Conservation (phyloP, 2,113 vertebrate genomes). For the Seriola rivoliana region DNA sequence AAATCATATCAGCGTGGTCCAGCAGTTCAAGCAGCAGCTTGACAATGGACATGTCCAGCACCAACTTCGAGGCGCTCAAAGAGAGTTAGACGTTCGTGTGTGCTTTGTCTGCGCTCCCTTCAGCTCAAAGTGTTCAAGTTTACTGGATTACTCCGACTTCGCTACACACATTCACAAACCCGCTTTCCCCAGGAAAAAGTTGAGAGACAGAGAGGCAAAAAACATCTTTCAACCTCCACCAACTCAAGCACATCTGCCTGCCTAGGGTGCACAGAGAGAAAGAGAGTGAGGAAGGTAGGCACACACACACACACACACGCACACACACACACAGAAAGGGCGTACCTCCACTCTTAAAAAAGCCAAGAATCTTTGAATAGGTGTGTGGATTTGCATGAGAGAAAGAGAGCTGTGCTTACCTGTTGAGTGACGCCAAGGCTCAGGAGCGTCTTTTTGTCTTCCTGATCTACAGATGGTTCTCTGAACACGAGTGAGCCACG, state of each 20-base stretch:
- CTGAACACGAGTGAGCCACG: slow-evolving; percentile 71
- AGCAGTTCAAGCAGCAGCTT: slow-evolving; percentile 20
- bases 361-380: slow-evolving; percentile 72
- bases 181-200: slow-evolving; percentile 66
- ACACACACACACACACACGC: slow-evolving; percentile 31
- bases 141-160: slow-evolving; percentile 61
- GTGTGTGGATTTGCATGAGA: slow-evolving; percentile 77
- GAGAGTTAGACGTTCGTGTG: slow-evolving; percentile 3
- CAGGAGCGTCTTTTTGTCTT: slow-evolving; percentile 78
- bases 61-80: slow-evolving; percentile 16
- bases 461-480: slow-evolving; percentile 78
- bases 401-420: slow-evolving; percentile 76
- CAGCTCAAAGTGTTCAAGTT: slow-evolving; percentile 59
- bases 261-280: slow-evolving; percentile 67
- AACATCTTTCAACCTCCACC: slow-evolving; percentile 74
- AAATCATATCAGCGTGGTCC: slow-evolving; percentile 28
- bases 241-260: slow-evolving; percentile 70
- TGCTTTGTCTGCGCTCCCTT: slow-evolving; percentile 26
- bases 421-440: slow-evolving; percentile 79
- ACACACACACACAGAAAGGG: slow-evolving; percentile 46
- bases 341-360: slow-evolving; percentile 42
- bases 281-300: slow-evolving; percentile 48
- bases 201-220: slow-evolving; percentile 62
- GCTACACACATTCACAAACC: slow-evolving; percentile 39
- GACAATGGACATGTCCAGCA: slow-evolving; percentile 1